Evolutionary conservation across 2,113 vertebrate genomes (phyloP).

Genomic region (Psilopogon haemacephalus): DNA sequence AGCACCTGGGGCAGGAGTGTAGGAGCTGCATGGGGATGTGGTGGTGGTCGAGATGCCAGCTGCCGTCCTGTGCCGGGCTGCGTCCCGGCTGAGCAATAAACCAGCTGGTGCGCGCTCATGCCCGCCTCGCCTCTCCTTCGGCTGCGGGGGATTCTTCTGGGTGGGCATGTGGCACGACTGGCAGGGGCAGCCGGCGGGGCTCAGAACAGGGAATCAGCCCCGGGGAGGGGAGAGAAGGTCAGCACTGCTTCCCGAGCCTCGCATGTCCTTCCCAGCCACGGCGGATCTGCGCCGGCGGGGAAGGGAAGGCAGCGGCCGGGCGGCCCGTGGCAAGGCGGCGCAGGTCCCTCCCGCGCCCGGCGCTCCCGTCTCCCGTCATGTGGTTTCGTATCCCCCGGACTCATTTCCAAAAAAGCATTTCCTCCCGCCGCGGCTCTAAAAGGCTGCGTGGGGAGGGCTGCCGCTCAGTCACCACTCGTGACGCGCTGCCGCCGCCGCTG

Average conservation of each 20-base stretch:
- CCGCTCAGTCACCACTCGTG: background rate
- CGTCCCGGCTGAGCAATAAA: conserved; percentile 40
- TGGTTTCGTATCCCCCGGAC: background rate
- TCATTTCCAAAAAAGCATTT: conserved; percentile 61
- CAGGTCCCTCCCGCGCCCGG: background rate
- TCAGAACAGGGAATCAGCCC: background rate
- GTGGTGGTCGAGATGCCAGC: background rate
- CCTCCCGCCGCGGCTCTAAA: conserved; percentile 15
- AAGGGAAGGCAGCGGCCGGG: background rate
- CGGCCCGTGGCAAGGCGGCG: accelerated
- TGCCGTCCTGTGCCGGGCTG: background rate
- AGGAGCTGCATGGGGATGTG: background rate
- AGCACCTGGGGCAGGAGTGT: background rate
- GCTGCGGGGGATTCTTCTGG: background rate
- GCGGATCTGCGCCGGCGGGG: background rate
- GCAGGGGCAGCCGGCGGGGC: background rate
- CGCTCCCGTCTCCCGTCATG: background rate
- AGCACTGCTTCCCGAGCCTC: accelerated
- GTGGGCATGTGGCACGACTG: accelerated
- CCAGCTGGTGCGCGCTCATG: background rate
- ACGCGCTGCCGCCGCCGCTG: background rate
- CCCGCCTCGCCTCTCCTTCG: background rate
- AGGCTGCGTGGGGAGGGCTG: background rate
- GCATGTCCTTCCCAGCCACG: accelerated
- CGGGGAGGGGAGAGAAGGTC: accelerated